A percentile compares a stretch with the other conserved stretches of the same genome.
Evolutionary conservation across 2,113 vertebrate species (phyloP).

Genomic region (Crotophaga sulcirostris): DNA sequence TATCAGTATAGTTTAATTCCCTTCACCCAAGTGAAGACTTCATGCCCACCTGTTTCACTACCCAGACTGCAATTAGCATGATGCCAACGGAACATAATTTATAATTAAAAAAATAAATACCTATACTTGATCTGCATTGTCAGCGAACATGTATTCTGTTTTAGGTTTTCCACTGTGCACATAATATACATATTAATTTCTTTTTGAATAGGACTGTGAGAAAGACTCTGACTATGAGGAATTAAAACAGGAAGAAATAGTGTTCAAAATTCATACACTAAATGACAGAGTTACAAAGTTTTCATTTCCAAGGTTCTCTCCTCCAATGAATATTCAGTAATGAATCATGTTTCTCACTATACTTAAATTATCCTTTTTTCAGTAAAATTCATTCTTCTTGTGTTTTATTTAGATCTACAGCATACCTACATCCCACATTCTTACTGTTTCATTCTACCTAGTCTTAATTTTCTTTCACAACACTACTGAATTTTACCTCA

Average conservation of each 20-base stretch:
- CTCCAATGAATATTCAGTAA: conserved; percentile 3
- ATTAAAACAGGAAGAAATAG: neutral
- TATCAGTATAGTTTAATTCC: neutral
- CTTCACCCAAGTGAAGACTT: neutral
- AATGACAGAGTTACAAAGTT: neutral
- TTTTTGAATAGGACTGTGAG: neutral
- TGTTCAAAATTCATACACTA: neutral
- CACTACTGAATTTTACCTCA: neutral
- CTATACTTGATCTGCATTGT: neutral
- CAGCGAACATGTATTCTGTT: neutral
- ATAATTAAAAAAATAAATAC: neutral
- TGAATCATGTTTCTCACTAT: neutral
- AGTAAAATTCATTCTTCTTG: neutral
- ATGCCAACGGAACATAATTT: neutral
- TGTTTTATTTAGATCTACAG: neutral
- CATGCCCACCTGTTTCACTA: neutral
- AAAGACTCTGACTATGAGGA: neutral
- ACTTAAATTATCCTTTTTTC: neutral
- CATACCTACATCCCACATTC: neutral
- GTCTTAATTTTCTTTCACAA: neutral
- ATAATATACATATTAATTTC: neutral
- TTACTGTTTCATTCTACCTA: neutral
- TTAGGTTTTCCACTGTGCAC: neutral
- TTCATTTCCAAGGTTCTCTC: neutral
- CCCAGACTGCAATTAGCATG: neutral